phyloP scores from a whole-genome alignment of 2,888 invertebrate species.

The Cantharis nigra region DNA sequence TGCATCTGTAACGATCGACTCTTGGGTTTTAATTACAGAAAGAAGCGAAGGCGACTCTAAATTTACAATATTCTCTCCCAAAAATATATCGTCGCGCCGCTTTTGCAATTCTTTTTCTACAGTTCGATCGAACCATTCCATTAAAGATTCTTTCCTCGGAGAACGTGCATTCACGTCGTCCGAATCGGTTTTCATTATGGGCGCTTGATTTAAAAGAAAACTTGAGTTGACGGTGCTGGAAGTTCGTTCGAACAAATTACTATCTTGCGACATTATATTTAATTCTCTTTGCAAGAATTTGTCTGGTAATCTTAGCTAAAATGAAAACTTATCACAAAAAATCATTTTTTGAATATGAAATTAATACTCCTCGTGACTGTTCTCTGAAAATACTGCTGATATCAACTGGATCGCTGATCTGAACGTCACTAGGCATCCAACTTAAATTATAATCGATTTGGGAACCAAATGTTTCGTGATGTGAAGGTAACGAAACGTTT shows the following conservation, averaged over 20 bases:
- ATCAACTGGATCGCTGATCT: constrained; percentile 6
- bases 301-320: not conserved
- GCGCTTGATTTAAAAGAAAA: constrained; percentile 2
- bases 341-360: not conserved
- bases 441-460: constrained; percentile 15
- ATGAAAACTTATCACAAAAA: not conserved
- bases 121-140: constrained; percentile 31
- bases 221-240: not conserved
- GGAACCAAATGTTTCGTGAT: constrained; percentile 14
- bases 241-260: not conserved
- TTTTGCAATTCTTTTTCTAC: constrained; percentile 32
- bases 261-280: not conserved
- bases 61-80: constrained; percentile 20
- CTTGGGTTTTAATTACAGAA: not conserved
- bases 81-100: constrained; percentile 23
- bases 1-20: constrained; percentile 40
- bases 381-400: constrained; percentile 1
- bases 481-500: not conserved
- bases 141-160: not conserved
- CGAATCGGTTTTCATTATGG: not conserved
- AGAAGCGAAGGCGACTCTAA: constrained; percentile 7
- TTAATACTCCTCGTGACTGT: not conserved
- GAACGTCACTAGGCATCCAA: constrained; percentile 5
- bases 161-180: not conserved
- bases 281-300: not conserved